Evolutionary conservation across 2,888 invertebrate species (phyloP), one percentile per base, ranked within the genome.

Genomic region (Herminia tarsipennalis): DNA sequence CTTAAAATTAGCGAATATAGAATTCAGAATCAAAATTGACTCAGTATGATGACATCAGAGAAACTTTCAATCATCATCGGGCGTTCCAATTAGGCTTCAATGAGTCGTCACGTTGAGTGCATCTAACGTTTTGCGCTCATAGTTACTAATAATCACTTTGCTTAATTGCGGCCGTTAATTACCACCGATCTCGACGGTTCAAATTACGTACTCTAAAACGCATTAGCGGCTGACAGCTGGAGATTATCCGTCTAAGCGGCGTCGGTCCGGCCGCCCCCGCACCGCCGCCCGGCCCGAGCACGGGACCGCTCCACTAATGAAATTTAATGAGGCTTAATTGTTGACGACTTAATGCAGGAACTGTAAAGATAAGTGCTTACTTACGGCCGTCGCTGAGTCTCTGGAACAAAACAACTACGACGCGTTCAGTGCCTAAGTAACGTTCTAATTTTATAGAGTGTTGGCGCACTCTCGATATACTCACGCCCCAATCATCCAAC

Each of bases 161-260:
- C 81, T 87, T 90, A 91, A 91, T 91, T 90, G 89, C 83, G 73
- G 79, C 80, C 81, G 88, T 89, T 91, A 90, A 91, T 90, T 90
- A 88, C 88, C 80, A 80, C 77, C 78, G 89, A 90, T 91, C 90
- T 89, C 85, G 81, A 85, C 86, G 88, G 88, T 87, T 91, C 91
- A 91, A 91, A 91, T 91, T 90, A 90, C 91, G 90, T 91, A 91
- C 90, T 91, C 90, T 91, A 91, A 91, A 91, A 91, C 88, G 89
- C 90, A 90, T 91, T 90, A 91, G 88, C 81, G 85, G 71, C 86
- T 89, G 90, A 90, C 90, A 91, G 90, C 83, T 88, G 88, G 85
- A 90, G 90, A 91, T 90, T 90, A 90, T 90, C 90, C 90, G 83
- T 86, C 88, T 88, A 88, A 88, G 84, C 86, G 84, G 76, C 83